Percentiles rank a stretch among this genome's conserved stretches.
Evolutionary conservation across 2,888 invertebrate species (phyloP).

Genomic region (Agrochola lychnidis): DNA sequence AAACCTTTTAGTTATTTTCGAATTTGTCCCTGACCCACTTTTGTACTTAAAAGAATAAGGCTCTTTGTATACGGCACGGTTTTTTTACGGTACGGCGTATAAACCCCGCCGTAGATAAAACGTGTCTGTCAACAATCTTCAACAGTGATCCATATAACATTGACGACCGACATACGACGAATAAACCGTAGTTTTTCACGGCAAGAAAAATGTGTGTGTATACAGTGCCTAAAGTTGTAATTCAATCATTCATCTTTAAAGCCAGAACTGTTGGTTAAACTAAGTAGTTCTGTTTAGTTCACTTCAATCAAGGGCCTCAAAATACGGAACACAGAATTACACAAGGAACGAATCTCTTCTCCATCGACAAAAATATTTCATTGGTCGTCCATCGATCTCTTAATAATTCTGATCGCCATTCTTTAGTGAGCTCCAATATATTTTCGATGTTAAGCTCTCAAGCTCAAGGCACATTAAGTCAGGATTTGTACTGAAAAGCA

Average conservation of each 20-base stretch:
- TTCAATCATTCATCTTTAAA: background rate
- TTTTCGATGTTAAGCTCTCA: slow-evolving; percentile 32
- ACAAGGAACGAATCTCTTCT: background rate
- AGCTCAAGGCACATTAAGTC: slow-evolving; percentile 28
- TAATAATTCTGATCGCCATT: slow-evolving; percentile 43
- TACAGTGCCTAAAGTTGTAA: background rate
- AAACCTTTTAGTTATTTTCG: background rate
- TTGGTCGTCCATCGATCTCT: slow-evolving; percentile 35
- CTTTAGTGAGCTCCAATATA: slow-evolving; percentile 34
- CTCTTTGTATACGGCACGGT: too few relatives aligned
- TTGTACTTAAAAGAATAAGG: background rate
- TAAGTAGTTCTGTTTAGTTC: background rate
- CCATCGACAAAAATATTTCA: slow-evolving; percentile 10
- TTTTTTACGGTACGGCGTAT: too few relatives aligned
- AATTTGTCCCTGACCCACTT: background rate
- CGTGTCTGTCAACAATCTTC: too few relatives aligned
- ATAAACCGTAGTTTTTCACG: too few relatives aligned
- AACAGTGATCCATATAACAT: too few relatives aligned
- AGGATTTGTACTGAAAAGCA: slow-evolving; percentile 35
- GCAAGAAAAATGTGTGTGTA: too few relatives aligned
- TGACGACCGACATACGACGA: too few relatives aligned
- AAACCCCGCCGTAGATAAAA: too few relatives aligned
- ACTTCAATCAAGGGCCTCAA: background rate
- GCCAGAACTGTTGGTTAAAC: background rate
- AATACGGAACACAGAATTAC: background rate